Conservation (phyloP, 2,797 vertebrate species). For the Salmo trutta region DNA sequence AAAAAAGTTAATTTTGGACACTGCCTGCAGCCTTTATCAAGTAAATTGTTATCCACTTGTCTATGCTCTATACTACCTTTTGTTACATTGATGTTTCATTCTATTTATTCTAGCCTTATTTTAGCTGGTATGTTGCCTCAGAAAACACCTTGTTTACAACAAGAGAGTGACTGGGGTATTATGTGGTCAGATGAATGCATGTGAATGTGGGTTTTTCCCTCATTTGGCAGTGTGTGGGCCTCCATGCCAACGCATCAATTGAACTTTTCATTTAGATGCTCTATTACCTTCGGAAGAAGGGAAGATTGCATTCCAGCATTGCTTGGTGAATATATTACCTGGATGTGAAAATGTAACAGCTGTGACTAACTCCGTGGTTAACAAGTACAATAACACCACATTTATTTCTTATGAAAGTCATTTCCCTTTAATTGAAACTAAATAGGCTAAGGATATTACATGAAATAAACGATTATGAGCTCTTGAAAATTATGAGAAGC, state of each 20-base stretch:
- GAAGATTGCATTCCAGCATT: background rate
- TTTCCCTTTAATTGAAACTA: background rate
- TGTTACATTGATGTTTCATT: too few relatives aligned
- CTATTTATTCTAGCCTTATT: background rate
- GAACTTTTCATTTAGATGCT: slow-evolving; percentile 13
- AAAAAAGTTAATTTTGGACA: too few relatives aligned
- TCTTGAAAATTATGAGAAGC: background rate
- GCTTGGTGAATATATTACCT: background rate
- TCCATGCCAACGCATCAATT: slow-evolving; percentile 1
- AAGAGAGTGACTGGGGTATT: background rate
- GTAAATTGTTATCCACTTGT: too few relatives aligned
- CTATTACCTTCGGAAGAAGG: background rate
- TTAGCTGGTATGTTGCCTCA: background rate
- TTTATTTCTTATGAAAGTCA: background rate
- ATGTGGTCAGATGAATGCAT: background rate
- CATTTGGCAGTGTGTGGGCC: background rate
- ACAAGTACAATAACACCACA: background rate
- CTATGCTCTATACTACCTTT: too few relatives aligned
- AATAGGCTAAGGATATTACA: background rate
- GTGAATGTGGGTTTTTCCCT: background rate
- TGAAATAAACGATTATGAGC: background rate
- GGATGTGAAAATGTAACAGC: slow-evolving; percentile 6
- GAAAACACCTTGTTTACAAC: background rate
- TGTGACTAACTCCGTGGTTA: slow-evolving; percentile 5
- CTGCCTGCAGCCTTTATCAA: too few relatives aligned